phyloP scores from a whole-genome alignment of 2,113 vertebrate genomes.

The Jacana jacana region DNA sequence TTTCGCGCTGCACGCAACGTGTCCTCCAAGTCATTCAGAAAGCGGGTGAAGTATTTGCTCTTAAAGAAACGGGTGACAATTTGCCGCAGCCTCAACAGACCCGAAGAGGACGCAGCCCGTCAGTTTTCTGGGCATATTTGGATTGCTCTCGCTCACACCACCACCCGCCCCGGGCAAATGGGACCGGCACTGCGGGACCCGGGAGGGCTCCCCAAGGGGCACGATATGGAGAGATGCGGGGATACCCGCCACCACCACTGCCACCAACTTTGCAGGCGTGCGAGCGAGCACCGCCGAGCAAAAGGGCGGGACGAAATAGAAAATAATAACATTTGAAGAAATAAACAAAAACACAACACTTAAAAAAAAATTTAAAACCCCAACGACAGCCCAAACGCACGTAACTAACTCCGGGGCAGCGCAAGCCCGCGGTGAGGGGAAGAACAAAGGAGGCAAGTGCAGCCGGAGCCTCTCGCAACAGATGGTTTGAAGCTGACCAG shows the following conservation, averaged over 20 bases:
- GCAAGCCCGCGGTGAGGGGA: background rate
- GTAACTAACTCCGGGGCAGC: background rate
- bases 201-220: background rate
- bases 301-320: background rate
- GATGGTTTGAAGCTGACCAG: slow-evolving; percentile 43
- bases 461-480: slow-evolving; percentile 38
- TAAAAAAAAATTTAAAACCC: background rate
- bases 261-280: background rate
- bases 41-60: background rate
- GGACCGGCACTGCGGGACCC: background rate
- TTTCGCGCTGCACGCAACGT: fast-evolving
- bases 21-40: background rate
- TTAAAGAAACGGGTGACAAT: background rate
- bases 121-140: background rate
- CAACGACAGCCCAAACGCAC: background rate
- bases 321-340: background rate
- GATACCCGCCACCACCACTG: too few relatives aligned
- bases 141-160: fast-evolving
- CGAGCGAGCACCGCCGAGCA: background rate
- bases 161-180: background rate
- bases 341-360: background rate
- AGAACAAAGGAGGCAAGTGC: slow-evolving; percentile 61
- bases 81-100: background rate
- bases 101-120: background rate
- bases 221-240: too few relatives aligned